Evolutionary conservation across 2,888 invertebrate species (phyloP).

Genomic region (Teinopalpus imperialis): DNA sequence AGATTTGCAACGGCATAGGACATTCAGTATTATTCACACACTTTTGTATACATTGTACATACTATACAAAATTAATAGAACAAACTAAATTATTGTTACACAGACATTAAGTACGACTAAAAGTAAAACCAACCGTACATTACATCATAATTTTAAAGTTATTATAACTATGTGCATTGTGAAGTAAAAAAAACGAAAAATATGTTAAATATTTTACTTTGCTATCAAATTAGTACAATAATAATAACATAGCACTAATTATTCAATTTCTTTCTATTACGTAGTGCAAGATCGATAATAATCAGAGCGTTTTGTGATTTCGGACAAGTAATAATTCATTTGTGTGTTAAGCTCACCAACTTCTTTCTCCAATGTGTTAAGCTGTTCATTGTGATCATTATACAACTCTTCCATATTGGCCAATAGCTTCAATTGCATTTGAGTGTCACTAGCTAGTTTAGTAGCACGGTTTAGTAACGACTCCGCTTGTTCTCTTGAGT

Average conservation of each 20-base stretch:
- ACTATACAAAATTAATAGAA: background rate
- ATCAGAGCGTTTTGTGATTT: conserved; percentile 83
- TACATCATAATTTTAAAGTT: too few species aligned
- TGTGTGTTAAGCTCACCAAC: conserved; percentile 83
- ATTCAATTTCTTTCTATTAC: conserved; percentile 36
- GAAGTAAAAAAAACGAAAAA: too few species aligned
- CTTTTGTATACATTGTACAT: background rate
- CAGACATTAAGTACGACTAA: too few species aligned
- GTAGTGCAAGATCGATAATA: conserved; percentile 83
- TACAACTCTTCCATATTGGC: conserved; percentile 87
- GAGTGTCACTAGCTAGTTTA: conserved; percentile 90
- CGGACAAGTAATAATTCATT: conserved; percentile 84
- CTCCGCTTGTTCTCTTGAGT: conserved; percentile 90
- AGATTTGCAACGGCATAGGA: too few species aligned
- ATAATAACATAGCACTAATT: conserved; percentile 26
- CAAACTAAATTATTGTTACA: too few species aligned
- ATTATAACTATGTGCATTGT: too few species aligned
- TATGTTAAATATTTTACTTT: too few species aligned
- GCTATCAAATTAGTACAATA: conserved; percentile 5
- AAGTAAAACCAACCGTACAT: too few species aligned
- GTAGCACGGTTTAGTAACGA: conserved; percentile 90
- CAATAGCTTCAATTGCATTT: conserved; percentile 87
- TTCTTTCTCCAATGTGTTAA: conserved; percentile 82
- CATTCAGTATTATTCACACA: too few species aligned
- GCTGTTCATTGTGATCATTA: conserved; percentile 83